Evolutionary conservation across 2,113 vertebrate species (phyloP), one percentile per base, ranked within the genome.

Genomic region (Brachypteracias leptosomus): DNA sequence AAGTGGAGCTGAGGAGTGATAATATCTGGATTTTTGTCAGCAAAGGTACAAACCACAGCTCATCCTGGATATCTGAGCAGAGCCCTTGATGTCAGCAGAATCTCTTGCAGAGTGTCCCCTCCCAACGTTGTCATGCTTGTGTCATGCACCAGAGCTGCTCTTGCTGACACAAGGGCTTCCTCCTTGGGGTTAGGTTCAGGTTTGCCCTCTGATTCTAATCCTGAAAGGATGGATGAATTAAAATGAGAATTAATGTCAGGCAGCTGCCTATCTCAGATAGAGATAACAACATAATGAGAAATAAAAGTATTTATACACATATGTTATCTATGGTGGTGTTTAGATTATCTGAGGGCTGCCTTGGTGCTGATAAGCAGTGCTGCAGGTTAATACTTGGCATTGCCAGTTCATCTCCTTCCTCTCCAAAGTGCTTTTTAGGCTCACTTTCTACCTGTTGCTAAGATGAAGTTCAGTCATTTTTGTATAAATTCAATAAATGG

Each of bases 231-330:
- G 51, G 65, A 13, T 55, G 4, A 58, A 35, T 72, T 70, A 35
- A 54, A 59, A 33, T 21, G 33, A 44, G 46, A 51, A 33, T 88
- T 85, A 82, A 5, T 62, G 14, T 66, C 20, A 65, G 19, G 20
- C 35, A 87, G 25, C 29, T 83, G 44, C 49, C 15, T 47, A 7
- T 68, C 13, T 28, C 77, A 74, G 33, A 42, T 18, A 10, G 33
- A 35, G 79, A 42, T 40, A 77, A 54, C 35, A 35, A 35, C 65
- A 57, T 16, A 38, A 28, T 91, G 49, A 67, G 75, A 77, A 79
- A 29, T 42, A 25, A 1, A 10, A 1, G 0, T 46, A 3, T 36
- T 33, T 54, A 42, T 42, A 42, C 15, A 42, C 42, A 42, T 62
- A 7, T 58, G 68, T 38, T 77, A 24, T 10, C 81, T 66, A 7